Base-by-base conservation (phyloP, 2,797 vertebrate genomes). In the Alfaro cultratus region DNA sequence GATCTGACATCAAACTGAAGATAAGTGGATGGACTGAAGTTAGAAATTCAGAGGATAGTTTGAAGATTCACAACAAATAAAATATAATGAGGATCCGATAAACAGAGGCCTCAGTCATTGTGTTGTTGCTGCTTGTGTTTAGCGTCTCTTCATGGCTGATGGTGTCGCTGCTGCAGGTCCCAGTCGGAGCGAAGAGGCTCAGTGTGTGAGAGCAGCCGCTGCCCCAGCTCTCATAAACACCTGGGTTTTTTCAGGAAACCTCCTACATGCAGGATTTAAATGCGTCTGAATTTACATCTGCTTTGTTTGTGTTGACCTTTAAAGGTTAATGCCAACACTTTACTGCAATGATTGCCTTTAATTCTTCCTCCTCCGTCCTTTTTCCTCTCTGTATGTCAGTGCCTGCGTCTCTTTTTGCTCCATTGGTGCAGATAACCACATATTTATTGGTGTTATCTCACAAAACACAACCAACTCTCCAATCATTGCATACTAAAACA, bases 91-190 rank as follows among this genome's bases (percentile, higher is more conserved):
- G 80, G 91, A 51, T 67, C 78, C 80, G 88, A 92, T 89, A 87
- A 80, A 85, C 83, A 83, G 87, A 85, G 83, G 83, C 75, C 67
- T 83, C 81, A 84, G 84, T 83, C 73, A 81, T 84, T 80, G 21
- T 74, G 68, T 74, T 85, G 88, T 78, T 91, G 72, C 49, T 75
- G 80, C 43, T 64, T 83, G 36, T 79, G 75, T 79, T 39, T 29
- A 29, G 18, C 89, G 91, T 93, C 85, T 88, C 86, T 86, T 68
- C 85, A 77, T 83, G 77, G 85, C 86, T 86, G 89, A 91, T 91
- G 85, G 83, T 82, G 88, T 88, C 70, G 73, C 74, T 80, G 86
- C 87, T 87, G 76, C 76, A 60, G 83, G 89, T 87, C 84, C 64
- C 81, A 6, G 62, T 79, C 77, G 78, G 75, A 78, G 77, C 83